Base-by-base conservation (phyloP, 2,113 vertebrate genomes). In the Phocoena sinus region DNA sequence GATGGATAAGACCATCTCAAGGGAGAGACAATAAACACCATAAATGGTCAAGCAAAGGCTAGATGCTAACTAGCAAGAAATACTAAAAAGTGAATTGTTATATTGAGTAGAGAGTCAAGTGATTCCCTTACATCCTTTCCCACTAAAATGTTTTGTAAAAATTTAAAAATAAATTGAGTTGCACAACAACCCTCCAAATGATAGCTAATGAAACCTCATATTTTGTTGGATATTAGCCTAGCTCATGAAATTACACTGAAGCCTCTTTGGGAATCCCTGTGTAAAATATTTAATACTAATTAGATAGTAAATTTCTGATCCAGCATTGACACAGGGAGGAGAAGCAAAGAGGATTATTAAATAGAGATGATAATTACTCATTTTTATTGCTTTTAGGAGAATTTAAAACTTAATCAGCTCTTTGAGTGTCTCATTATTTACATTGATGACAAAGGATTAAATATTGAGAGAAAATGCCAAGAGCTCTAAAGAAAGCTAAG, bases 361-460 rank as follows among this genome's bases (percentile, higher is more conserved):
- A 97, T 88, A 79, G 84, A 96, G 11, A 82, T 91, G 50, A 91
- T 94, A 80, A 91, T 96, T n/a, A 12, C 89, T 98, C 95, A 97
- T 98, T 36, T 38, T 17, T 96, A 82, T 95, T 98, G 95, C 95
- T 97, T 98, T 97, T 94, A 98, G 97, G 77, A 89, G 50, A 98
- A 96, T 60, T 98, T 97, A 93, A 91, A 96, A 96, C 85, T 98
- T 98, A 98, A 98, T 98, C 97, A 98, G 89, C 81, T 97, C 93
- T 95, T 89, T 44, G 60, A 83, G 17, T 95, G 56, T 95, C 33
- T 98, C 92, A 96, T 97, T 98, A 98, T 97, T 98, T 97, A 98
- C 83, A 95, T 62, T 97, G 85, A 93, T 97, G 71, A 95, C 60
- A 98, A 89, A 96, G 77, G 80, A 98, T 98, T 98, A 98, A 98